Evolutionary conservation across 30 jellyfish, hydroid and myxozoan species (phyloP), one percentile per base, ranked within the genome.

Genomic region (Chironex yamaguchii): DNA sequence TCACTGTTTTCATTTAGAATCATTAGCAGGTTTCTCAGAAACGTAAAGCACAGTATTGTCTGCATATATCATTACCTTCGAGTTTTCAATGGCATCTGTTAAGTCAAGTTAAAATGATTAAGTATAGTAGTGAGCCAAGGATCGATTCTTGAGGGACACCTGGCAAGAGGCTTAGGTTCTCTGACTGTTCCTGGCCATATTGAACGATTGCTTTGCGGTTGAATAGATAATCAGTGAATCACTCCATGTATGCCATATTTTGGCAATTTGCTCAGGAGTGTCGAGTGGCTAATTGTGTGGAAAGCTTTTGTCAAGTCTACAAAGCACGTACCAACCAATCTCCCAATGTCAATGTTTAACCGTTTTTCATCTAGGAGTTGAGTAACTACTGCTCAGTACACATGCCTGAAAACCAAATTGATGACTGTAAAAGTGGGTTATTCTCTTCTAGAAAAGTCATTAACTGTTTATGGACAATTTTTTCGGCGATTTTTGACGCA

Each of bases 101-200:
- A 79, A 82, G 66, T 33, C 72, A 64, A n/a, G 63, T 79, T 21
- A 64, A 62, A 35, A 79, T 79, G 83, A 79, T 34, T 79, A 79
- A 82, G 64, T 62, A 79, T 24, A 79, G 49, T 62, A 79, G 48
- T 75, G 83, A 82, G 63, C 90, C 82, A 79, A 79, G 82, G 90
- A 79, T 79, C 72, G 83, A 79, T 31, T 82, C 83, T 34, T 79
- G 62, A 79, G 83, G 71, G 13, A 64, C 83, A 73, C 83, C 90
- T 79, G 71, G 21, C 79, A 74, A 79, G 36, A 62, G 90, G 82
- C 83, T 28, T 23, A 77, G 62, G 9, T 54, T 77, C 36, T 77
- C 89, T 77, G 80, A 77, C 34, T 75, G 67, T 50, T 75, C 54
- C 81, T 67, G 67, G 17, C 62, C 12, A 54, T n/a, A 54, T 20